phyloP scores from a whole-genome alignment of 1,140 invertebrate species.

The Ruditapes philippinarum region DNA sequence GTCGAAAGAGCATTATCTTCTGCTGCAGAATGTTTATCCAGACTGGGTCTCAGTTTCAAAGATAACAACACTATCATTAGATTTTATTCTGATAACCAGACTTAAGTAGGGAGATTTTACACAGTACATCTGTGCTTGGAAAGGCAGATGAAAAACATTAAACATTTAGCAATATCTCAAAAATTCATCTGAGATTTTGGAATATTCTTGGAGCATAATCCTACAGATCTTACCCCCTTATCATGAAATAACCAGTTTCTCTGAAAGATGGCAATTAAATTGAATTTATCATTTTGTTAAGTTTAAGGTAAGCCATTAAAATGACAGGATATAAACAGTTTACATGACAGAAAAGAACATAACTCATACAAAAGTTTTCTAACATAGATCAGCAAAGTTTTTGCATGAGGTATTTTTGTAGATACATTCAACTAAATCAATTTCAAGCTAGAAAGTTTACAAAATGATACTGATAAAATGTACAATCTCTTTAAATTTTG shows the following conservation, averaged over 20 bases:
- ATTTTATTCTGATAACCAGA: slow-evolving; percentile 41
- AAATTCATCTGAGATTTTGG: slow-evolving; percentile 37
- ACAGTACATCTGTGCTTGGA: slow-evolving; percentile 27
- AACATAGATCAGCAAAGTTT: background rate
- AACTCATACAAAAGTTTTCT: background rate
- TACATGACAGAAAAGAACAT: slow-evolving; percentile 24
- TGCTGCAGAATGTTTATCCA: slow-evolving; percentile 27
- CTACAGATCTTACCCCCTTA: background rate
- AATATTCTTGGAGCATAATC: slow-evolving; percentile 31
- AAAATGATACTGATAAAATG: too few relatives aligned
- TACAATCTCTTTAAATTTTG: too few relatives aligned
- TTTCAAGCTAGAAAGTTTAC: too few relatives aligned
- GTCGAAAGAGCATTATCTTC: background rate
- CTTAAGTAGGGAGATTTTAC: slow-evolving; percentile 34
- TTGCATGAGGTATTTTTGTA: background rate
- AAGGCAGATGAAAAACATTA: background rate
- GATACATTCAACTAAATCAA: too few relatives aligned
- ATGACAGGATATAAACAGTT: slow-evolving; percentile 13
- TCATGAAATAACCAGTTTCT: background rate
- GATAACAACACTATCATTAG: slow-evolving; percentile 36
- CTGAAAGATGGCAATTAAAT: slow-evolving; percentile 34
- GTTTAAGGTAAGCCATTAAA: slow-evolving; percentile 18
- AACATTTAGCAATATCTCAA: slow-evolving; percentile 39
- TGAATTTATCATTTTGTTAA: slow-evolving; percentile 52
- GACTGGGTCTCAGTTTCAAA: slow-evolving; percentile 48